Percentiles rank a stretch among this genome's conserved stretches.
Conservation (phyloP, 2,797 vertebrate genomes). For the Novumbra hubbsi region DNA sequence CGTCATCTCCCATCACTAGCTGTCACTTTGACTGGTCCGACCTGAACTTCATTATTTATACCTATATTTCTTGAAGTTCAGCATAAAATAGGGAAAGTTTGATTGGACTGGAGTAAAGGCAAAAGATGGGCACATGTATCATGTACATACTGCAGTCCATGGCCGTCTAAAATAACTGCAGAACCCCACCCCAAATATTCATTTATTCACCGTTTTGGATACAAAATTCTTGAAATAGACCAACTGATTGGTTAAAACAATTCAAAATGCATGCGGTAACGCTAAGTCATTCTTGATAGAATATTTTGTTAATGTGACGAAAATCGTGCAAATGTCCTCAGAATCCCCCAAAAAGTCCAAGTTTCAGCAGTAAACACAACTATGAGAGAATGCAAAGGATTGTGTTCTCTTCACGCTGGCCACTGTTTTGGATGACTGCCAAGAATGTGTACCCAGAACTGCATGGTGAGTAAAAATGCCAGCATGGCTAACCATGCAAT, state of each 20-base stretch:
- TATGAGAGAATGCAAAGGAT: background rate
- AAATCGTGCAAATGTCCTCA: no score
- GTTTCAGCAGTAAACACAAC: background rate
- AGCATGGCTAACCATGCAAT: background rate
- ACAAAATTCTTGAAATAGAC: no score
- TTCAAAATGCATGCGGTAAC: no score
- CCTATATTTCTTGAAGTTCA: conserved; percentile 3
- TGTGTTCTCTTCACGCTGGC: background rate
- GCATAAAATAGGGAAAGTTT: background rate
- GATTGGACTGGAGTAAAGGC: background rate
- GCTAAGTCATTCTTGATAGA: no score
- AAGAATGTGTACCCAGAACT: background rate
- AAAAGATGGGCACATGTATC: no score
- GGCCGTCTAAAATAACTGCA: no score
- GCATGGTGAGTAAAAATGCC: background rate
- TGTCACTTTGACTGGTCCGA: conserved; percentile 9
- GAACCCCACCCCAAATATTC: no score
- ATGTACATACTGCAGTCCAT: no score
- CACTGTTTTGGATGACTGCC: background rate
- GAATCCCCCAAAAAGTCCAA: no score
- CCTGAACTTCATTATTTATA: conserved; percentile 24
- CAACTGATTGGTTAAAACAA: no score
- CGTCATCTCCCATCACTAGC: background rate
- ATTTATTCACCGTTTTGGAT: no score
- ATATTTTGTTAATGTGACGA: no score